Base-by-base conservation (phyloP, 2,797 vertebrate genomes). In the Heteromormyrus szaboi region DNA sequence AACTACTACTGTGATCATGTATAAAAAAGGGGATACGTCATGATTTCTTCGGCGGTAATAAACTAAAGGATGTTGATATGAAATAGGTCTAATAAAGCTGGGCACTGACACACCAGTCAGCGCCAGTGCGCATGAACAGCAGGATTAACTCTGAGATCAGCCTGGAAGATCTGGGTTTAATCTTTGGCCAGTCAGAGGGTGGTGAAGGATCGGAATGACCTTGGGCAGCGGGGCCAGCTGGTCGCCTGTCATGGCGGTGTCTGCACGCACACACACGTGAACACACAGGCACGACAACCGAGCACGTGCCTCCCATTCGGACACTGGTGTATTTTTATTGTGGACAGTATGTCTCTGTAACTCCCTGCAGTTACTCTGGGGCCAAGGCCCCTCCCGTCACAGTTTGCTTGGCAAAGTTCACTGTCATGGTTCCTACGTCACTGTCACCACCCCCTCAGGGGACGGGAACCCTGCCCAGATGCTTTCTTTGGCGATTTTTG, bases 261-360 rank as follows among this genome's bases (percentile, higher is more conserved):
- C 14, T 83, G 19, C 22, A 48, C 79, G 88, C 41, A 86, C 87
- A 90, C 84, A 85, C 84, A 88, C 89, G 86, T 84, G 48, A 25
- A 86, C 85, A 54, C 81, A 68, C 44, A 51, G 5, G 76, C 76
- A 46, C 7, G 6, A 46, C 76, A 46, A 44, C 41, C 0, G 19
- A 81, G 76, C 76, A 46, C 17, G 41, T 46, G 41, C 6, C 84
- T 72, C 59, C 19, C 25, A 41, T 56, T 72, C 4, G n/a, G 6
- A 33, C 22, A 86, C 22, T 53, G 50, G 22, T 2, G 9, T 87
- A 89, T 87, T 68, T 86, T 68, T 86, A 89, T 41, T 4, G 50
- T 8, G 37, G 87, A 72, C 54, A 51, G 54, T 86, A 62, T 41
- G 22, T 79, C n/a, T 88, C 85, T n/a, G 6, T 7, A 8, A 7